phyloP scores from a whole-genome alignment of 92 coral and sea anemone species.

The Micromussa lordhowensis region DNA sequence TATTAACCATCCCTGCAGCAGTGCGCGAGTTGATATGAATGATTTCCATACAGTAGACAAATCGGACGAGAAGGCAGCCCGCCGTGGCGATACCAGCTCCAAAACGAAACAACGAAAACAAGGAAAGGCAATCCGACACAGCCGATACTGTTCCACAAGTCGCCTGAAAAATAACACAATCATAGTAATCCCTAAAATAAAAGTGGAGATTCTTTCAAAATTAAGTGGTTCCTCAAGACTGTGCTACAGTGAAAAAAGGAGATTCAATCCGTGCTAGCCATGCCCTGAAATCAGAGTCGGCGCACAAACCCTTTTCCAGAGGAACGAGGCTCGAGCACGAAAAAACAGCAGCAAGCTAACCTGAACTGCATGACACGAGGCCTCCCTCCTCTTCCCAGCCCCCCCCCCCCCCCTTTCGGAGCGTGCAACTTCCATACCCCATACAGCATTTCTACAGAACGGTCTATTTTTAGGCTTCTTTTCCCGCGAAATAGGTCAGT shows the following conservation, averaged over 20 bases:
- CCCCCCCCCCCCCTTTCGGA: too few relatives aligned
- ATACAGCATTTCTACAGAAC: too few relatives aligned
- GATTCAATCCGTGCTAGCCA: neutral
- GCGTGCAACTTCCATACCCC: too few relatives aligned
- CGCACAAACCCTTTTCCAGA: neutral
- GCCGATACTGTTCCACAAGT: conserved; percentile 70
- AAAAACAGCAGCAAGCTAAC: too few relatives aligned
- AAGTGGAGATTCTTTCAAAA: neutral
- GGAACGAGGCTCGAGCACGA: too few relatives aligned
- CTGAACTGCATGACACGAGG: too few relatives aligned
- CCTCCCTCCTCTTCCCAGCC: too few relatives aligned
- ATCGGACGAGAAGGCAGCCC: conserved; percentile 80
- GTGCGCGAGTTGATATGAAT: conserved; percentile 69
- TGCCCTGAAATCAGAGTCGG: neutral
- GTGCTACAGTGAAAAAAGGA: neutral
- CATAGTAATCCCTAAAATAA: too few relatives aligned
- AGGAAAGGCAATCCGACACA: conserved; percentile 85
- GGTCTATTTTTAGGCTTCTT: too few relatives aligned
- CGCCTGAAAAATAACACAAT: conserved; percentile 53
- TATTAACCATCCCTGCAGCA: conserved; percentile 76
- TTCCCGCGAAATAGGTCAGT: too few relatives aligned
- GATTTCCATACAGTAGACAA: conserved; percentile 88
- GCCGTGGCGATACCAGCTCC: conserved; percentile 80
- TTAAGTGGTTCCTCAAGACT: too few relatives aligned
- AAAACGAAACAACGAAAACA: conserved; percentile 81